Percentiles rank a stretch among this genome's conserved stretches.
These are phyloP conservation scores for Palaemon carinicauda DNA, from an alignment of 1,140 invertebrate species.

Conservation along the genomic window DNA sequence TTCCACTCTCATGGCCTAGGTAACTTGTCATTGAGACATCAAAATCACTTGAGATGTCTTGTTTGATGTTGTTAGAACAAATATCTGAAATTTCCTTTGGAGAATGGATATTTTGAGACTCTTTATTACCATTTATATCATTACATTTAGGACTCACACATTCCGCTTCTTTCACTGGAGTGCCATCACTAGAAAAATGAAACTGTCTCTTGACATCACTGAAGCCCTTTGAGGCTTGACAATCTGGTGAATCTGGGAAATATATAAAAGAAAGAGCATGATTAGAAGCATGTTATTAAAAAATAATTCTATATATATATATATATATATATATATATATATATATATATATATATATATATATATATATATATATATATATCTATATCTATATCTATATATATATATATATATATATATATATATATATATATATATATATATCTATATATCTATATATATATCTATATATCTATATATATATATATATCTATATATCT, in stretches of 20 bases:
- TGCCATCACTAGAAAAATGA: slow-evolving; percentile 22
- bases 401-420: no score
- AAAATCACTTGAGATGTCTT: slow-evolving; percentile 48
- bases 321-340: no score
- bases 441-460: no score
- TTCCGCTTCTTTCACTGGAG: slow-evolving; percentile 23
- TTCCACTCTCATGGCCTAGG: slow-evolving; percentile 38
- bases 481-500: no score
- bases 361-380: no score
- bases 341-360: no score
- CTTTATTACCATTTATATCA: background rate
- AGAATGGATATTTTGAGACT: background rate
- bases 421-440: no score
- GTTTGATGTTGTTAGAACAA: background rate
- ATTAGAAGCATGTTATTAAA: background rate
- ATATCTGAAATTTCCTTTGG: background rate
- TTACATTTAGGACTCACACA: background rate
- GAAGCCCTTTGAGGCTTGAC: background rate
- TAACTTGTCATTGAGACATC: slow-evolving; percentile 32
- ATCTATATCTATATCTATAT: no score
- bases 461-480: no score
- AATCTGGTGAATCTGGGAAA: slow-evolving; percentile 20
- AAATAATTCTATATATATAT: no score
- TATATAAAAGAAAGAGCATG: background rate
- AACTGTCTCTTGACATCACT: slow-evolving; percentile 31